Evolutionary conservation across 1,140 invertebrate species (phyloP).

Genomic region (Oppia nitens): DNA sequence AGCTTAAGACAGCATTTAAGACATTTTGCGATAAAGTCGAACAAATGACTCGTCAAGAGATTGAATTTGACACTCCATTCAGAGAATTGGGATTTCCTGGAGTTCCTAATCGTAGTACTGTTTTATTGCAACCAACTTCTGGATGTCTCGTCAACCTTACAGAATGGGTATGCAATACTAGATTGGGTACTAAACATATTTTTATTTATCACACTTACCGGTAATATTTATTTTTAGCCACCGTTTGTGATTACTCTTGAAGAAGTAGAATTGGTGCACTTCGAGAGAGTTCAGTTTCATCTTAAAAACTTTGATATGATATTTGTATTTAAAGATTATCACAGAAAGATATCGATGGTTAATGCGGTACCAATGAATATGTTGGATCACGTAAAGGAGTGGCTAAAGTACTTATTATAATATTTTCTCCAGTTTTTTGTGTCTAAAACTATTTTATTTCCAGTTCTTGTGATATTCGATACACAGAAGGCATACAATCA

Average conservation of each 20-base stretch:
- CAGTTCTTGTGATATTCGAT: constrained; percentile 88
- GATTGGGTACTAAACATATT: neutral
- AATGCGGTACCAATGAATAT: constrained; percentile 97
- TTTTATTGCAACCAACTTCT: constrained; percentile 88
- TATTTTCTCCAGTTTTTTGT: neutral
- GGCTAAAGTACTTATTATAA: constrained; percentile 64
- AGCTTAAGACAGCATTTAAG: constrained; percentile 92
- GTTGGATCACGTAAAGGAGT: constrained; percentile 97
- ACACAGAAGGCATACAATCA: constrained; percentile 94
- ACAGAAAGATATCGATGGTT: constrained; percentile 80
- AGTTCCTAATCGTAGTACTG: constrained; percentile 90
- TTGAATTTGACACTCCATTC: constrained; percentile 98
- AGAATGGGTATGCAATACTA: constrained; percentile 56
- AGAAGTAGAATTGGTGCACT: constrained; percentile 94
- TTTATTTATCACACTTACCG: neutral
- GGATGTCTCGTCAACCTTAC: constrained; percentile 91
- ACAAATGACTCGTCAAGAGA: constrained; percentile 81
- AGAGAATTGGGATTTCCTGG: constrained; percentile 93
- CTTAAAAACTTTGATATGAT: constrained; percentile 99
- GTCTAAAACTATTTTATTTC: constrained; percentile 20
- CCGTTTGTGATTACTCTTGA: constrained; percentile 95
- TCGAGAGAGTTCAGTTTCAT: constrained; percentile 96
- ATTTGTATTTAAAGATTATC: constrained; percentile 97
- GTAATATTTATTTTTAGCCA: constrained; percentile 42
- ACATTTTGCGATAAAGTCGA: constrained; percentile 97